phyloP scores from a whole-genome alignment of 2,113 vertebrate species.

The Danionella cerebrum region DNA sequence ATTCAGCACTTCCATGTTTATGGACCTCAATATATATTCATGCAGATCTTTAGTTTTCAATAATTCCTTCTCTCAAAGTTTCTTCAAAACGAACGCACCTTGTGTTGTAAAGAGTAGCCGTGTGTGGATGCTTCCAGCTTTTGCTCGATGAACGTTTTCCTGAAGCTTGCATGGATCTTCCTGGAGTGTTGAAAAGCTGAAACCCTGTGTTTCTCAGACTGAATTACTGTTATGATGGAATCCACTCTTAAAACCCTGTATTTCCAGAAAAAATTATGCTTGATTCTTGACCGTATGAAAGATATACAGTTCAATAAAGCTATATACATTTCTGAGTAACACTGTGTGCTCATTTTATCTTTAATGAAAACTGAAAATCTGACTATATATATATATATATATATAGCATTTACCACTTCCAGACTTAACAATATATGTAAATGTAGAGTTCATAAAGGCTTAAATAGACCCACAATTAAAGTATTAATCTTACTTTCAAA shows the following conservation, averaged over 20 bases:
- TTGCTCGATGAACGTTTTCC: conserved; percentile 37
- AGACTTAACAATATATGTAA: too few relatives aligned
- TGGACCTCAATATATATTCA: too few relatives aligned
- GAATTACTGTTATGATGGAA: conserved; percentile 29
- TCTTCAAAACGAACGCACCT: too few relatives aligned
- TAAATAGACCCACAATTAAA: too few relatives aligned
- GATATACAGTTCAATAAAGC: conserved; percentile 38
- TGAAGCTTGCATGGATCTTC: conserved; percentile 43
- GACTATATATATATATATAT: too few relatives aligned
- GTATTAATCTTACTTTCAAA: too few relatives aligned
- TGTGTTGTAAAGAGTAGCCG: too few relatives aligned
- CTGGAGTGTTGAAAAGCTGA: conserved; percentile 27
- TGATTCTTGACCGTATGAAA: conserved; percentile 34
- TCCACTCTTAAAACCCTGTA: conserved; percentile 15
- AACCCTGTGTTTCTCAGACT: conserved; percentile 24
- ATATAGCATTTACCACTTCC: too few relatives aligned
- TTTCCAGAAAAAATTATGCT: conserved; percentile 29
- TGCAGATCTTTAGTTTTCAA: too few relatives aligned
- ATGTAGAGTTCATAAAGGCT: too few relatives aligned
- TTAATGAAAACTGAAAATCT: neutral
- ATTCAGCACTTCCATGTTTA: too few relatives aligned
- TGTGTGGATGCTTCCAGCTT: conserved; percentile 33
- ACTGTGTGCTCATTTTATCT: neutral
- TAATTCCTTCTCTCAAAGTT: too few relatives aligned
- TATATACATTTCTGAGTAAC: conserved; percentile 36